A percentile compares a stretch with the other conserved stretches of the same genome.
phyloP scores from a whole-genome alignment of 2,888 invertebrate genomes.

The Perdita meconis region DNA sequence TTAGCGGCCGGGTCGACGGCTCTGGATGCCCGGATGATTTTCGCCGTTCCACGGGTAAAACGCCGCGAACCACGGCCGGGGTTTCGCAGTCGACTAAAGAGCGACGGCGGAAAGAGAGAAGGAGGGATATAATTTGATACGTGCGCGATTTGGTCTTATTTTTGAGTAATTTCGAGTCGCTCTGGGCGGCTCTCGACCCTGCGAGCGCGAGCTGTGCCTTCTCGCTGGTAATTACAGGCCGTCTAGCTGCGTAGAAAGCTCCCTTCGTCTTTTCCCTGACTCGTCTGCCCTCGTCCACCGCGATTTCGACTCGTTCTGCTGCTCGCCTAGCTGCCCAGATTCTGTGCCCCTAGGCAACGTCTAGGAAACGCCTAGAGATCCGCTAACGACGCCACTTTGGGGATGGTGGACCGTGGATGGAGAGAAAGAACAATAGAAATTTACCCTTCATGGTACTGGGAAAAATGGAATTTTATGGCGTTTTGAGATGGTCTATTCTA shows the following conservation, averaged over 20 bases:
- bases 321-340: constrained; percentile 8
- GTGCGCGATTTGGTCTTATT: constrained; percentile 81
- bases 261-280: constrained; percentile 27
- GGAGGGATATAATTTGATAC: constrained; percentile 78
- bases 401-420: neutral
- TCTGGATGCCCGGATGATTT: constrained; percentile 1
- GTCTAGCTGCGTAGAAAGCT: constrained; percentile 38
- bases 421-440: neutral
- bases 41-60: constrained; percentile 10
- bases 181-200: constrained; percentile 74
- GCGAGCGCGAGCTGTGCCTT: constrained; percentile 56
- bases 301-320: neutral
- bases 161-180: constrained; percentile 82
- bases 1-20: constrained; percentile 55
- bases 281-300: neutral
- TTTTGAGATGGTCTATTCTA: too few relatives aligned
- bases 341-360: constrained; percentile 69
- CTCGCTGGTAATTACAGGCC: constrained; percentile 57
- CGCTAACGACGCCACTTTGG: constrained; percentile 40
- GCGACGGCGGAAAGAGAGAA: constrained; percentile 58
- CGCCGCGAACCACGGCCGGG: neutral
- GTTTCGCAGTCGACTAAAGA: too few relatives aligned
- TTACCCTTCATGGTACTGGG: too few relatives aligned
- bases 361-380: constrained; percentile 75
- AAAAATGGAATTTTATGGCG: too few relatives aligned